phyloP scores from a whole-genome alignment of 2,113 vertebrate species.

The Gadus macrocephalus region DNA sequence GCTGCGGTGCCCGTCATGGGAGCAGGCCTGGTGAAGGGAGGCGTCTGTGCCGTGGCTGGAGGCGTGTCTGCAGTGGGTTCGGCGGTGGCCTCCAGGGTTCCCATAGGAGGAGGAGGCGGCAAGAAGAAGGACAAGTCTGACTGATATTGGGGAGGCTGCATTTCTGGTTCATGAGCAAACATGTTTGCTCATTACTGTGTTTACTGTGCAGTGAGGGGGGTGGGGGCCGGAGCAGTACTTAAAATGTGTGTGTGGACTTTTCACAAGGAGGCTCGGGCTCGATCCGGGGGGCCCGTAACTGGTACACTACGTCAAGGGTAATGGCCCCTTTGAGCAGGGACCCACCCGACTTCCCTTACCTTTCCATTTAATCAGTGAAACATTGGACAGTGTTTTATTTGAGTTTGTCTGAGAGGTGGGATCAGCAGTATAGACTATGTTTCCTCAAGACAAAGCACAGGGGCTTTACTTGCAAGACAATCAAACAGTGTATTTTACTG shows the following conservation, averaged over 20 bases:
- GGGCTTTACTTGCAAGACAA: constrained; percentile 47
- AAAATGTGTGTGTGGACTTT: constrained; percentile 28
- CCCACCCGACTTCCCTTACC: constrained; percentile 7
- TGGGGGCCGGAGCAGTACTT: constrained; percentile 25
- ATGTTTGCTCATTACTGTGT: constrained; percentile 7
- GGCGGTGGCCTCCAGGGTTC: constrained; percentile 90
- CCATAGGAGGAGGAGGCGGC: constrained; percentile 65
- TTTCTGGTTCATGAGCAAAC: constrained; percentile 1
- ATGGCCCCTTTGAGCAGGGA: constrained; percentile 17
- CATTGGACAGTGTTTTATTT: too few relatives aligned
- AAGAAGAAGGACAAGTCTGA: constrained; percentile 98
- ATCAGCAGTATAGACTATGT: not conserved
- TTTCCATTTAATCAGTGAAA: too few relatives aligned
- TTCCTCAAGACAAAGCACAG: not conserved
- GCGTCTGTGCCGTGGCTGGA: constrained; percentile 87
- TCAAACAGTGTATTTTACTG: constrained; percentile 26
- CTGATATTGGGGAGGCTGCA: constrained; percentile 58
- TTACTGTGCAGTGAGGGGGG: not conserved
- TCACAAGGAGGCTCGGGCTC: constrained; percentile 32
- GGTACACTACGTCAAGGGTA: constrained; percentile 13
- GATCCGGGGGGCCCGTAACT: not conserved
- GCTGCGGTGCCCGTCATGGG: constrained; percentile 87
- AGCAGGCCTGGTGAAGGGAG: constrained; percentile 88
- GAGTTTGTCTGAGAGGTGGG: too few relatives aligned
- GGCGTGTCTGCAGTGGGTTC: constrained; percentile 88